Percentiles rank a stretch among this genome's conserved stretches.
phyloP scores from a whole-genome alignment of 2,888 invertebrate genomes.

The Amaurobius ferox region DNA sequence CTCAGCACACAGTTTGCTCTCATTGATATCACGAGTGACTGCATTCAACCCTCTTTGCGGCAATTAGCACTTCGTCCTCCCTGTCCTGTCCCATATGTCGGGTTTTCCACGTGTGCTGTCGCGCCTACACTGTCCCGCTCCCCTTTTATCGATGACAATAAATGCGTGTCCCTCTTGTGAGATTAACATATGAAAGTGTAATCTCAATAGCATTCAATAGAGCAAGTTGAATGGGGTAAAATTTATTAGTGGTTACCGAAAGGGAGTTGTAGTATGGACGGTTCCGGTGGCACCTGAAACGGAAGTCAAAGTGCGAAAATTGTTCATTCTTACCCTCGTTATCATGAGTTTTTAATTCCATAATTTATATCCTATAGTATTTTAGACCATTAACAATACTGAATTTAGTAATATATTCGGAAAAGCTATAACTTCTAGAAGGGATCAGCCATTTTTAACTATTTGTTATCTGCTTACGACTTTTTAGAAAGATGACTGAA shows the following conservation, averaged over 20 bases:
- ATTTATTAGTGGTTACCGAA: not conserved
- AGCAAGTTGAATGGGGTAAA: not conserved
- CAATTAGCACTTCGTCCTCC: constrained; percentile 54
- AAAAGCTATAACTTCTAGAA: no score
- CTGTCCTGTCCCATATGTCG: constrained; percentile 3
- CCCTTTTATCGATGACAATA: not conserved
- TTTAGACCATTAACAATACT: no score
- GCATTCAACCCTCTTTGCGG: constrained; percentile 36
- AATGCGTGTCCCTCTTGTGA: not conserved
- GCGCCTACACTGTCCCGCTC: not conserved
- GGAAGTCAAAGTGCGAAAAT: no score
- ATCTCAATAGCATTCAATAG: not conserved
- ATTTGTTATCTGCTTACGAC: no score
- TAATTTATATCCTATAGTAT: no score
- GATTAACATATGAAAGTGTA: constrained; percentile 16
- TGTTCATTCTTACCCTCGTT: no score
- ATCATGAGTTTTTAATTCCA: no score
- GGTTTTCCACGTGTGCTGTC: not conserved
- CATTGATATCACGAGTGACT: constrained; percentile 68
- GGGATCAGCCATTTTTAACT: no score
- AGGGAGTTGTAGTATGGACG: not conserved
- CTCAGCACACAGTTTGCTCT: constrained; percentile 7
- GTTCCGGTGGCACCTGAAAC: not conserved
- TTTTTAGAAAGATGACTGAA: no score
- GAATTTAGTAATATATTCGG: no score